Evolutionary conservation across 2,113 vertebrate species (phyloP), one percentile per base, ranked within the genome.

Genomic region (Catharus fuscescens): DNA sequence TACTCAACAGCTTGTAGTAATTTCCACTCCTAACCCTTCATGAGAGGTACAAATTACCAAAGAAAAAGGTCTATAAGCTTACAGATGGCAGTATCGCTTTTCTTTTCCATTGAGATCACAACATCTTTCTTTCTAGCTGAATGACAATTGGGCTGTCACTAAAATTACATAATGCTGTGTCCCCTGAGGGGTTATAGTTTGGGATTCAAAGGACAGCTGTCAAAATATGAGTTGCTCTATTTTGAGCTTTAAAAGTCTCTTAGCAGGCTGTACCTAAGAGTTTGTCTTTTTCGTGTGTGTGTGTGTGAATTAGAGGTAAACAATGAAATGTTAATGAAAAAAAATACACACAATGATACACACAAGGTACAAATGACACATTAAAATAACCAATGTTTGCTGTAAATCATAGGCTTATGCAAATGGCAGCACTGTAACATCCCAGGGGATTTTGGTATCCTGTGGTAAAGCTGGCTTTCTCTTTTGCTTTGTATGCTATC

Each of bases 81-180:
- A 67, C 77, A 94, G 95, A 97, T 89, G 88, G 96, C 90, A 93
- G 82, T 54, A 91, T 95, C 87, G 16, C 94, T 96, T 97, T 93
- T 89, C 89, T 96, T 97, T 95, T 96, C 96, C 95, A 93, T 82
- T 91, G 96, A 97, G 92, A 97, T 97, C 95, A 92, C 96, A 97
- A 88, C 95, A 90, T 93, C 86, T 85, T 84, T 70, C 93, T 96
- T 97, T 93, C 69, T 59, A 93, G 92, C 48, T 45, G 94, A 94
- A 95, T 96, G 96, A 98, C 98, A 97, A 96, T 97, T 96, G 96
- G 86, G 96, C 94, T 95, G 97, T 96, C 97, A 96, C 96, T 93
- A 90, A 94, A 94, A 96, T 98, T 95, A 96, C 96, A 80, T 98
- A 97, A 97, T 69, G 54, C 88, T 94, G 28, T 25, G 77, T 96